A percentile compares a stretch with the other conserved stretches of the same genome.
Conservation (phyloP, 2,888 invertebrate genomes). For the Gymnoscelis rufifasciata region DNA sequence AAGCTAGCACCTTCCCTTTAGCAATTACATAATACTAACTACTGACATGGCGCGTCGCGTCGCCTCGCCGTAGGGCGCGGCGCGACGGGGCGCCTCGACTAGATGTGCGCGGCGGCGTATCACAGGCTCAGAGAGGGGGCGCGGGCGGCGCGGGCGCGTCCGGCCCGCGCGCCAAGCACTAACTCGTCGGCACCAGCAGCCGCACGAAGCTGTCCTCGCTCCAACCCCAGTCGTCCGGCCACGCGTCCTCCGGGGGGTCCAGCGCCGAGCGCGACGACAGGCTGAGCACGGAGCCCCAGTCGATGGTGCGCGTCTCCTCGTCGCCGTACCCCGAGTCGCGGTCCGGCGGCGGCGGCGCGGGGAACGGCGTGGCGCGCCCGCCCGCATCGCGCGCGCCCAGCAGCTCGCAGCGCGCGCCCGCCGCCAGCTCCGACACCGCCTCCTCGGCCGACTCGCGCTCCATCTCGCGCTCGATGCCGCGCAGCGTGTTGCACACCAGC, state of each 20-base stretch:
- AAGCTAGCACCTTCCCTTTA: conserved; percentile 79
- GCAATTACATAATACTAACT: conserved; percentile 77
- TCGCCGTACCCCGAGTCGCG: conserved; percentile 88
- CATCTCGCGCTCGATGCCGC: conserved; percentile 93
- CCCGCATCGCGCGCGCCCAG: conserved; percentile 66
- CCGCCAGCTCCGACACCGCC: conserved; percentile 65
- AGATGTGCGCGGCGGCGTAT: conserved; percentile 57
- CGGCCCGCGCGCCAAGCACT: conserved; percentile 76
- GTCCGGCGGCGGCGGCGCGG: conserved; percentile 77
- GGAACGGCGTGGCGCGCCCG: conserved; percentile 86
- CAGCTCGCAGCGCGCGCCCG: conserved; percentile 80
- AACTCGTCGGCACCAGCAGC: conserved; percentile 84
- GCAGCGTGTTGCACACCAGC: conserved; percentile 94
- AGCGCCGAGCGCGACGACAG: conserved; percentile 91
- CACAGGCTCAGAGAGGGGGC: conserved; percentile 71
- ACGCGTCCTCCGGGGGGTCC: conserved; percentile 89
- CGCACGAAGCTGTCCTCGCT: conserved; percentile 85
- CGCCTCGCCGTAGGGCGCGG: conserved; percentile 39
- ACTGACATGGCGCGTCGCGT: conserved; percentile 57
- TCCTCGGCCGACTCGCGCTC: conserved; percentile 82
- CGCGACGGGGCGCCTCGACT: conserved; percentile 54
- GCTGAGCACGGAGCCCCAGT: conserved; percentile 94
- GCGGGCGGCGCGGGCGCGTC: conserved; percentile 72
- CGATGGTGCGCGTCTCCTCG: conserved; percentile 89
- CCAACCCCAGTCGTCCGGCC: conserved; percentile 81